Conservation (phyloP, 2,797 vertebrate genomes). For the Lepus oiostolus region DNA sequence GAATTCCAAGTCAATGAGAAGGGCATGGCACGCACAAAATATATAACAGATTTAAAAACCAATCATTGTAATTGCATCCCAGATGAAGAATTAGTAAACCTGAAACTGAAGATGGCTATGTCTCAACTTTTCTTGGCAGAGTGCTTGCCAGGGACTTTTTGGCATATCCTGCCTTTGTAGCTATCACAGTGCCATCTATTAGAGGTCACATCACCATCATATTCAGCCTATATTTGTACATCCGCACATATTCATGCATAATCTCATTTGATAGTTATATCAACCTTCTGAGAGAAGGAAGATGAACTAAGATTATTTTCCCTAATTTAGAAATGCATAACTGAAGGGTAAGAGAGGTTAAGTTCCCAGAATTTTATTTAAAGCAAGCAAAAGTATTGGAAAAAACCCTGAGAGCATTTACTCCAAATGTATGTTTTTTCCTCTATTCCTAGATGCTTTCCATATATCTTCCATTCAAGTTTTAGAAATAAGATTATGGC, state of each 20-base stretch:
- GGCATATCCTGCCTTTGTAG: not conserved
- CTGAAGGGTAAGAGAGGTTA: not conserved
- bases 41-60: slow-evolving; percentile 66
- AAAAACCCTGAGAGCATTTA: not conserved
- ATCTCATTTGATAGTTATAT: slow-evolving; percentile 15
- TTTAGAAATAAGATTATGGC: not conserved
- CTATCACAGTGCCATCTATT: not conserved
- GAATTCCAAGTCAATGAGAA: slow-evolving; percentile 64
- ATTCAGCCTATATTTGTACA: not conserved
- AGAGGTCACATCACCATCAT: not conserved
- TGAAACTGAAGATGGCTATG: slow-evolving; percentile 37
- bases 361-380: slow-evolving; percentile 39
- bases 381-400: not conserved
- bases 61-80: slow-evolving; percentile 55
- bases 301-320: not conserved
- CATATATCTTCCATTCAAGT: not conserved
- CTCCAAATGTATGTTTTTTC: not conserved
- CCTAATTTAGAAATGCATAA: slow-evolving; percentile 56
- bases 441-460: not conserved
- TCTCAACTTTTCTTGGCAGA: slow-evolving; percentile 40
- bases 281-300: not conserved
- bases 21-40: slow-evolving; percentile 52
- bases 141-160: not conserved
- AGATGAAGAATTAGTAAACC: slow-evolving; percentile 47
- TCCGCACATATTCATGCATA: not conserved